Base-by-base conservation (phyloP, 1,140 invertebrate genomes). In the Trypoxylus dichotomus region DNA sequence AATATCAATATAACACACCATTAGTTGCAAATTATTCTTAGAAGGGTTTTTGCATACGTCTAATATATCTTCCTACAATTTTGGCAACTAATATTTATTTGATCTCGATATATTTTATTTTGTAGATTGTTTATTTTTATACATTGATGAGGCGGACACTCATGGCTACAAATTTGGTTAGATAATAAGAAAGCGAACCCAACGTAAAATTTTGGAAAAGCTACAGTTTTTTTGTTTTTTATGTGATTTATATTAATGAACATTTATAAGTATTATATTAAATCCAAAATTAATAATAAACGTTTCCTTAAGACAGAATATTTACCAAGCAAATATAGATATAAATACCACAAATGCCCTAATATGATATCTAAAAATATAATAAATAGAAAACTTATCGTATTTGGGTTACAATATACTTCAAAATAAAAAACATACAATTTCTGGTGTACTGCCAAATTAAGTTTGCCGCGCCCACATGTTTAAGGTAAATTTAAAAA, bases 381-480 rank as follows among this genome's bases (percentile, higher is more conserved):
- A 1, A n/a, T 19, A 54, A 54, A 54, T 41, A 29, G 24, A 24
- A 68, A 68, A 29, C 60, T 21, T 68, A 27, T 68, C 60, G 60
- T 29, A 68, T 68, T 68, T 68, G 60, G 60, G 60, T 68, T 68
- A 68, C 60, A 68, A 27, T 68, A 24, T 68, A 15, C 60, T 29
- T 24, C 11, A 68, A 68, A 68, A 68, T 68, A 68, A 68, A 74
- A 74, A 74, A 74, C 29, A 41, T 74, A 37, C 24, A 29, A 74
- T 41, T 74, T 74, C 19, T 74, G 72, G 72, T 41, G 15, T 43
- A 41, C 32, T 43, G 72, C 72, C 72, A 74, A 74, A 74, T 74
- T 74, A 74, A 74, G 27, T 74, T 43, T 74, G 32, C 29, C 72
- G 32, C 72, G 72, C 72, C 72, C 72, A 74, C 72, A 43, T 74